Conservation (phyloP, 2,888 invertebrate genomes). For the Ornithoptera priamus region DNA sequence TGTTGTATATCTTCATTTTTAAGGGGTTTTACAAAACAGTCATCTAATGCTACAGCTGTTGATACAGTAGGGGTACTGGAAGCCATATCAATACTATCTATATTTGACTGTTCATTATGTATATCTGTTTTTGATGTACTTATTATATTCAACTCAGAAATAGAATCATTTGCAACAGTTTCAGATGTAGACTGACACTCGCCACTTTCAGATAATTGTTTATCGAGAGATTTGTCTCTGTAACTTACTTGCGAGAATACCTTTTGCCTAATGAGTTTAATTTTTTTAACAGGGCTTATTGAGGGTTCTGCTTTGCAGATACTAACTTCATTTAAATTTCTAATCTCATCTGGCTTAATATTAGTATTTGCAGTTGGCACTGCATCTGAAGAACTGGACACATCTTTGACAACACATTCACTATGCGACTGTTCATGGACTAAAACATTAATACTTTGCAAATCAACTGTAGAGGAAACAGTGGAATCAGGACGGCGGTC, state of each 20-base stretch:
- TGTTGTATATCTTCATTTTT: slow-evolving; percentile 22
- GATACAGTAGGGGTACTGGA: background rate
- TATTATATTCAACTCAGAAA: slow-evolving; percentile 34
- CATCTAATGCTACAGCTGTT: slow-evolving; percentile 13
- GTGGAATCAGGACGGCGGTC: slow-evolving; percentile 71
- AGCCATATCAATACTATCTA: background rate
- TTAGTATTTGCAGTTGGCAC: slow-evolving; percentile 62
- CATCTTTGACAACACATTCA: slow-evolving; percentile 66
- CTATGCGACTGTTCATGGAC: slow-evolving; percentile 50
- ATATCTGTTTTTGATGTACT: slow-evolving; percentile 36
- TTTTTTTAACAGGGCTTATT: slow-evolving; percentile 68
- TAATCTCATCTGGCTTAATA: slow-evolving; percentile 68
- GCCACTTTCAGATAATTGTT: slow-evolving; percentile 44
- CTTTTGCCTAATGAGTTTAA: slow-evolving; percentile 74
- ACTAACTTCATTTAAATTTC: slow-evolving; percentile 72
- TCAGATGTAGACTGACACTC: slow-evolving; percentile 65
- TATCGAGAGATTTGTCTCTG: slow-evolving; percentile 45
- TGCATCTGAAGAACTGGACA: slow-evolving; percentile 74
- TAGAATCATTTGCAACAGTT: slow-evolving; percentile 39
- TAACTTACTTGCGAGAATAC: slow-evolving; percentile 46
- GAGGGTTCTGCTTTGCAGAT: slow-evolving; percentile 77
- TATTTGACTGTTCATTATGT: slow-evolving; percentile 7
- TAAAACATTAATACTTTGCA: slow-evolving; percentile 50
- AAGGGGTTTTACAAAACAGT: slow-evolving; percentile 7
- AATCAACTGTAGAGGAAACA: slow-evolving; percentile 72